Evolutionary conservation across 2,113 vertebrate species (phyloP).

Genomic region (Rhinoderma darwinii): DNA sequence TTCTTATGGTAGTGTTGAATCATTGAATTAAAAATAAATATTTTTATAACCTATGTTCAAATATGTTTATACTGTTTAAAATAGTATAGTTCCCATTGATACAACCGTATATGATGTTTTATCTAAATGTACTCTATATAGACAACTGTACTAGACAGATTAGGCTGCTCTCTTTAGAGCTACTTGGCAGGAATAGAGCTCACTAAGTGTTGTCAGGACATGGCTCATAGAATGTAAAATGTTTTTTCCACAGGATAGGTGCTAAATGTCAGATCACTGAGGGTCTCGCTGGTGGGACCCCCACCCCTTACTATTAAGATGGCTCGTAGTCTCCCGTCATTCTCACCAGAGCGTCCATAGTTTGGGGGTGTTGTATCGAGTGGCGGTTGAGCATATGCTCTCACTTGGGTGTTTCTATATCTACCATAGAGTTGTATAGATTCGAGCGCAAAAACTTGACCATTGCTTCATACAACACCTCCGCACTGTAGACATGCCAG

Average conservation of each 20-base stretch:
- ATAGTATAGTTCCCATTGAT: background rate
- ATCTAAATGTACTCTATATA: background rate
- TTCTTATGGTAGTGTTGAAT: background rate
- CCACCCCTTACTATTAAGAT: background rate
- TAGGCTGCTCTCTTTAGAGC: background rate
- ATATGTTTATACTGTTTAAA: background rate
- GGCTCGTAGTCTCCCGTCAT: background rate
- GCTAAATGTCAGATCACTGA: background rate
- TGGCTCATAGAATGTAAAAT: background rate
- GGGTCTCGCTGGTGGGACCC: background rate
- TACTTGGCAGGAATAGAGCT: background rate
- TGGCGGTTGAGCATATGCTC: too few relatives aligned
- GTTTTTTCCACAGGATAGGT: background rate
- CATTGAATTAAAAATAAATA: background rate
- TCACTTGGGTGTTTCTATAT: too few relatives aligned
- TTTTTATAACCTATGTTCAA: background rate
- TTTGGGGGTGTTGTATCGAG: too few relatives aligned
- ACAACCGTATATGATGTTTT: background rate
- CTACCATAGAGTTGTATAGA: too few relatives aligned
- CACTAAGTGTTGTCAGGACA: background rate
- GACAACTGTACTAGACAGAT: background rate
- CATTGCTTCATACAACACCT: too few relatives aligned
- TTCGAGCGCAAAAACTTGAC: too few relatives aligned
- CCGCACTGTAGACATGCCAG: too few relatives aligned
- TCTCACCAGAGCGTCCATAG: background rate